Percentiles rank a stretch among this genome's conserved stretches.
Evolutionary conservation across 2,888 invertebrate genomes (phyloP).

Genomic region (Clanis bilineata): DNA sequence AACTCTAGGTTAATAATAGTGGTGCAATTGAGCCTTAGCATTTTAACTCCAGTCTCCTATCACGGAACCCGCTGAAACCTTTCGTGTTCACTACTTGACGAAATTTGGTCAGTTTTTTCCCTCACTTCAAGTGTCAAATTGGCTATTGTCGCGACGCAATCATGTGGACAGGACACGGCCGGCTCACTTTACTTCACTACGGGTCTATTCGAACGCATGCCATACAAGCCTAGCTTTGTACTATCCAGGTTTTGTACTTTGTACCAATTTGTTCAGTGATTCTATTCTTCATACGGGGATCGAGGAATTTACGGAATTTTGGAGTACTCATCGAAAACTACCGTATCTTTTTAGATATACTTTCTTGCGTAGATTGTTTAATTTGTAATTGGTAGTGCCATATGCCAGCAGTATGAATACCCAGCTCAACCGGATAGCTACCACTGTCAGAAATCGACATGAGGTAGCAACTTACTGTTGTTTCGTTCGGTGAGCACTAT

Average conservation of each 20-base stretch:
- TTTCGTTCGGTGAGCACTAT: too few relatives aligned
- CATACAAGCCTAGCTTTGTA: background rate
- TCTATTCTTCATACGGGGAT: background rate
- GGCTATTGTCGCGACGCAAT: conserved; percentile 67
- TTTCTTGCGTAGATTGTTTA: too few relatives aligned
- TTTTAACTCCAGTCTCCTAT: too few relatives aligned
- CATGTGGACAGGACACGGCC: conserved; percentile 40
- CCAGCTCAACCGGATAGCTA: too few relatives aligned
- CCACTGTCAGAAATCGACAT: too few relatives aligned
- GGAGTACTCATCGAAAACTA: background rate
- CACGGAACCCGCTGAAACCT: background rate
- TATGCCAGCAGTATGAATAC: too few relatives aligned
- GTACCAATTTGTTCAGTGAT: background rate
- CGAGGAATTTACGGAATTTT: background rate
- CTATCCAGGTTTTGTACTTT: background rate
- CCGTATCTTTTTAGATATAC: too few relatives aligned
- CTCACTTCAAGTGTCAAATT: conserved; percentile 73
- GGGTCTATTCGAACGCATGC: background rate
- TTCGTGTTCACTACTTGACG: background rate
- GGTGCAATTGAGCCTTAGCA: too few relatives aligned
- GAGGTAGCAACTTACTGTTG: too few relatives aligned
- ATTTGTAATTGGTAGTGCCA: too few relatives aligned
- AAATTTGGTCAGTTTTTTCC: conserved; percentile 43
- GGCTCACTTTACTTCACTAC: background rate
- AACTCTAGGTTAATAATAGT: too few relatives aligned